Percentiles rank a stretch among this genome's conserved stretches.
phyloP scores from a whole-genome alignment of 1,140 invertebrate genomes.

The Lucilia sericata region DNA sequence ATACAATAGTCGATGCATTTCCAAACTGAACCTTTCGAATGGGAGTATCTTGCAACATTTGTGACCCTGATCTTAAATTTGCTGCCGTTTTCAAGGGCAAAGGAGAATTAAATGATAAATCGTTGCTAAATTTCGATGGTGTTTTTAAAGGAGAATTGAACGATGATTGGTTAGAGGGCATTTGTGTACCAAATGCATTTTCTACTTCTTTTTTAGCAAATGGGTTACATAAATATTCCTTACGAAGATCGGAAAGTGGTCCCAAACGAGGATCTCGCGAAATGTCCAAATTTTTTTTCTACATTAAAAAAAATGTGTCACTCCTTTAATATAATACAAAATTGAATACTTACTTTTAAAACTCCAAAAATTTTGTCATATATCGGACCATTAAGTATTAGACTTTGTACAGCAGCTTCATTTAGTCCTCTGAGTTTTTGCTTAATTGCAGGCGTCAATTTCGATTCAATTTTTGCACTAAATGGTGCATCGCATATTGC shows the following conservation, averaged over 20 bases:
- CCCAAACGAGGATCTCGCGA: slow-evolving; percentile 70
- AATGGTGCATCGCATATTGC: slow-evolving; percentile 54
- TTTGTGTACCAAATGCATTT: slow-evolving; percentile 47
- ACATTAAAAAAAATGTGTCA: neutral
- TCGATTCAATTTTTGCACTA: slow-evolving; percentile 50
- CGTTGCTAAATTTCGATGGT: slow-evolving; percentile 28
- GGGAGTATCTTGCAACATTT: slow-evolving; percentile 64
- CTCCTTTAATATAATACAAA: neutral
- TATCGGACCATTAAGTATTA: slow-evolving; percentile 71
- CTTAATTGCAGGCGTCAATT: slow-evolving; percentile 52
- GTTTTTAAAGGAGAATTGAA: neutral
- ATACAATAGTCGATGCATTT: slow-evolving; percentile 55
- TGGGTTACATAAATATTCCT: slow-evolving; percentile 70
- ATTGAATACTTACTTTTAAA: slow-evolving; percentile 57
- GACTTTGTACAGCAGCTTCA: slow-evolving; percentile 65
- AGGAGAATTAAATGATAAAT: slow-evolving; percentile 60
- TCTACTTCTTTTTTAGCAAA: slow-evolving; percentile 70
- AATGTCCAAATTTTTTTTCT: slow-evolving; percentile 70
- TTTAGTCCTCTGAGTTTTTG: slow-evolving; percentile 59
- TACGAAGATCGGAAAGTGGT: slow-evolving; percentile 71
- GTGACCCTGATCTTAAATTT: slow-evolving; percentile 56
- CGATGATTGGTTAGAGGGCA: slow-evolving; percentile 28
- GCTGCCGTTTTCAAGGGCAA: slow-evolving; percentile 58
- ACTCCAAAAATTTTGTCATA: slow-evolving; percentile 72
- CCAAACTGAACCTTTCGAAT: slow-evolving; percentile 64